Conservation (phyloP, 2,888 invertebrate genomes). For the Drosophila trichaetosa region DNA sequence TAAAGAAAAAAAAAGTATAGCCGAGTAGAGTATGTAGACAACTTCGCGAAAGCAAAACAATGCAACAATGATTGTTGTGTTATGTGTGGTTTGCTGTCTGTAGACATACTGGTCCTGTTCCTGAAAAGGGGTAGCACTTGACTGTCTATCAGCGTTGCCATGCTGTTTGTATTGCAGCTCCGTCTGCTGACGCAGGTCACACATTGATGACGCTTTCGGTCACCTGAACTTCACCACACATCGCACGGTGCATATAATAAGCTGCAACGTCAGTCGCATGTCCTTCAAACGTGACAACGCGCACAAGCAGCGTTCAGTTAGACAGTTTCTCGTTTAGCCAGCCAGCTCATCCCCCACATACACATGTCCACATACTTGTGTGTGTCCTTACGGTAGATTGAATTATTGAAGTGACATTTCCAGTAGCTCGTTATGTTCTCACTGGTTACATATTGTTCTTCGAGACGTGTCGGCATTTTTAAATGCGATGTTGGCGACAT, state of each 20-base stretch:
- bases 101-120: background rate
- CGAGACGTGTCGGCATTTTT: background rate
- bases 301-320: background rate
- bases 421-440: background rate
- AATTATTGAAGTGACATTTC: background rate
- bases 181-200: background rate
- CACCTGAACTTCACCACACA: background rate
- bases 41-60: background rate
- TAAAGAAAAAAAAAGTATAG: background rate
- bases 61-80: background rate
- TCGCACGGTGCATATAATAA: background rate
- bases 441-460: background rate
- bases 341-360: background rate
- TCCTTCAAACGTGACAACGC: constrained; percentile 7
- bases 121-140: background rate
- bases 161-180: background rate
- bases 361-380: background rate
- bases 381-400: background rate
- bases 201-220: background rate
- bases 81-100: background rate
- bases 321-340: background rate
- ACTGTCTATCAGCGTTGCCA: background rate
- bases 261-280: constrained; percentile 5
- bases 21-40: background rate
- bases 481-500: background rate